Evolutionary conservation across 2,113 vertebrate species (phyloP), one percentile per base, ranked within the genome.

Genomic region (Myotis brandtii): DNA sequence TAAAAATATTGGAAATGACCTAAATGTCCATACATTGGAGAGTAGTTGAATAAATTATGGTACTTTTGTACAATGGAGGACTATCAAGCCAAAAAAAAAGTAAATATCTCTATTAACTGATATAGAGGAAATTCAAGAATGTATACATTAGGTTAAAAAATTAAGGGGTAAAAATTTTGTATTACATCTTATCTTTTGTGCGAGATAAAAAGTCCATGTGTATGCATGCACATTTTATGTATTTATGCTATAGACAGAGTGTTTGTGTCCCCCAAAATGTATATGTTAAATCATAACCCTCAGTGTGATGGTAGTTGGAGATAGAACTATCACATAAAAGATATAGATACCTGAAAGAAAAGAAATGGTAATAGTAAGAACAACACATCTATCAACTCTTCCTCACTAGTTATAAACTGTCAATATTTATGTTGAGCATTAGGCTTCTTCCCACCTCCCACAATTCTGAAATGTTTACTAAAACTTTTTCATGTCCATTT

Each of bases 401-500:
- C 11, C 46, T 59, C 14, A 73, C 21, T 21, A 40, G 12, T 66
- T 86, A 90, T 48, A 93, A 91, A 69, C 50, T 86, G 23, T 50
- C 56, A 72, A 40, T 66, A 72, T 92, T 79, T 89, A 70, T 73
- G 48, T 14, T 12, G 21, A 77, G 27, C 17, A 32, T 37, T 67
- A n/a, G 17, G 66, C 46, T 56, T 89, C 34, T 30, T n/a, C 30
- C 14, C 6, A 32, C 6, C 6, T 76, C 59, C 18, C 40, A 23
- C 27, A 73, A 48, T 75, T 89, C 37, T 72, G 54, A 92, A 91
- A 89, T 79, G 52, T 77, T 92, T 27, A 80, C 32, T 56, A n/a
- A 7, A 64, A 69, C 20, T 56, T 56, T 37, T 86, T 37, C 6
- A 40, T 52, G 8, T 66, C 27, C 23, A 89, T 80, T 79, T 72